Base-by-base conservation (phyloP, 2,888 invertebrate species). In the Apamea sordens region DNA sequence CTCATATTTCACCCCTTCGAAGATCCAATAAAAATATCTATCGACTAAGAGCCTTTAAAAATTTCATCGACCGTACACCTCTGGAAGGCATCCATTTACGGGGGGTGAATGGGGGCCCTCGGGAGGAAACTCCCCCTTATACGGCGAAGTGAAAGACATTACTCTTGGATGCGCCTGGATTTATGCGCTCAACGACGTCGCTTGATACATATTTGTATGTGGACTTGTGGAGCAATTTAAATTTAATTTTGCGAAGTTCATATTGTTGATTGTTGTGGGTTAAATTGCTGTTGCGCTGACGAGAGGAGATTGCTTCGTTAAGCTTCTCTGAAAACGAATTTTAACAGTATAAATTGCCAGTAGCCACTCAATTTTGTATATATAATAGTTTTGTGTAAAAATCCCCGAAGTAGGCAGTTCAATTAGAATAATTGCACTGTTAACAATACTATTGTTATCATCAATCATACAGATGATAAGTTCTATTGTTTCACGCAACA, bases 31-130 rank as follows among this genome's bases (percentile, higher is more conserved):
- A 92, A 93, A 93, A 93, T 93, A 92, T 91, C 91, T 92, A 91
- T 90, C 91, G 86, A 82, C 88, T 92, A 90, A 92, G 90, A 93
- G 92, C 93, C 91, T 93, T 94, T 95, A 94, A 95, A 94, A 94
- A 93, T 94, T 95, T 94, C 93, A 95, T 93, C 92, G 91, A 89
- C 88, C 89, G 86, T 89, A 88, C 90, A 91, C 91, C 89, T 89
- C 84, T 86, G 77, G 83, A 86, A 84, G 88, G 88, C 86, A 77
- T 85, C 90, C 89, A 81, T 88, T 89, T 80, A 36, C 77, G 15
- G 44, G 70, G 32, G 82, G 59, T 50, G 44, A 74, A 68, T 15
- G 73, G 56, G 82, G 21, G 68, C 15, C 2, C 24, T 67, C 8
- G 11, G 41, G 83, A 36, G 74, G 69, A 18, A 28, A 44, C 79